phyloP scores from a whole-genome alignment of 2,888 invertebrate genomes.

The Drosophila fungiperda region DNA sequence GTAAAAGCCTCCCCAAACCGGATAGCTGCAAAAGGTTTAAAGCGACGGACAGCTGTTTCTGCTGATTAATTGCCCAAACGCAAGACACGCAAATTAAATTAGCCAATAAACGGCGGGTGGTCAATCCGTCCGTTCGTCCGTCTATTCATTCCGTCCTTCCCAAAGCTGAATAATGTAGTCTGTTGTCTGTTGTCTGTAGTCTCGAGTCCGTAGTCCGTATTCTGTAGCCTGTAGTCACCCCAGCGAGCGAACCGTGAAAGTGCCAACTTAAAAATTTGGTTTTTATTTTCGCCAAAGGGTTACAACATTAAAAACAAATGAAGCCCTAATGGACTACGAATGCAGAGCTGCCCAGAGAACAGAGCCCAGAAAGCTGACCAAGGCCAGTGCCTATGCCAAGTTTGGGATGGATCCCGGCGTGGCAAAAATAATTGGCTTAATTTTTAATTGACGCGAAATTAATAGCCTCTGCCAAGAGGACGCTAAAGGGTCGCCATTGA shows the following conservation, averaged over 20 bases:
- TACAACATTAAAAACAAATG: conserved; percentile 80
- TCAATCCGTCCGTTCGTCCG: conserved; percentile 8
- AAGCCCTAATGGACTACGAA: conserved; percentile 79
- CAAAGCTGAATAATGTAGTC: conserved; percentile 21
- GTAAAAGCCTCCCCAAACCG: conserved; percentile 10
- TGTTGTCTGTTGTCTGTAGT: conserved; percentile 5
- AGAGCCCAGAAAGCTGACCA: conserved; percentile 36
- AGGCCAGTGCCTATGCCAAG: conserved; percentile 28
- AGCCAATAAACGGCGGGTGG: conserved; percentile 79
- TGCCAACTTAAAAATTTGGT: conserved; percentile 73
- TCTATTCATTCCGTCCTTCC: neutral
- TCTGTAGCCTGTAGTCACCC: conserved; percentile 13
- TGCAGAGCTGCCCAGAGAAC: conserved; percentile 25
- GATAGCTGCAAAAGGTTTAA: conserved; percentile 64
- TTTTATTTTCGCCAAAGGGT: conserved; percentile 73
- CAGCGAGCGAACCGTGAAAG: conserved; percentile 71
- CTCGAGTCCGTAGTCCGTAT: conserved; percentile 16
- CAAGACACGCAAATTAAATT: conserved; percentile 81
- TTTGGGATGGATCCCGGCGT: conserved; percentile 47
- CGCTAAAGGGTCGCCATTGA: conserved; percentile 34
- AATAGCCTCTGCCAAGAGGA: conserved; percentile 67
- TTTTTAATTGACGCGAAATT: conserved; percentile 81
- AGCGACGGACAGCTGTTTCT: conserved; percentile 77
- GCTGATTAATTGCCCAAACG: conserved; percentile 80
- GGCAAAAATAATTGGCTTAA: conserved; percentile 81